Conservation (phyloP, 2,113 vertebrate genomes). For the Myrmophylax atrothorax region DNA sequence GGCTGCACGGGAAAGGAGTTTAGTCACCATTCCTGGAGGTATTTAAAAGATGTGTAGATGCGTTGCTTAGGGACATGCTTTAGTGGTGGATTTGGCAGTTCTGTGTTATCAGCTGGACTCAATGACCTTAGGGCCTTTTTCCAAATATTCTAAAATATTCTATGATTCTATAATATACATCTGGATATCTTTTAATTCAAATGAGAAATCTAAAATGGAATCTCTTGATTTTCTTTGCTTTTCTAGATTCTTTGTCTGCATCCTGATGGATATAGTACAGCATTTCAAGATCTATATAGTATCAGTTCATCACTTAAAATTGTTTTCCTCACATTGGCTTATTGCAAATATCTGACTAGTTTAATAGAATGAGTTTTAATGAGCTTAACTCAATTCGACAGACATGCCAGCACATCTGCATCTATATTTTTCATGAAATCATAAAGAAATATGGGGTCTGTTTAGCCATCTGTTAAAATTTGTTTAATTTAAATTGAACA, state of each 20-base stretch:
- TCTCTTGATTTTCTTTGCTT: not conserved
- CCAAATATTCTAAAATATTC: not conserved
- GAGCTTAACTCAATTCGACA: not conserved
- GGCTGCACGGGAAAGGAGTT: not conserved
- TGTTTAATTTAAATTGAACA: not conserved
- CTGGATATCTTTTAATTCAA: not conserved
- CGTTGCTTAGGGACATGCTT: accelerated
- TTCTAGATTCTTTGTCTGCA: not conserved
- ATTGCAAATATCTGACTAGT: not conserved
- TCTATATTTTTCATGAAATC: not conserved
- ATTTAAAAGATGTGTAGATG: not conserved
- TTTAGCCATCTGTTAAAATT: not conserved
- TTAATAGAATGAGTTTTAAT: not conserved
- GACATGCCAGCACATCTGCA: not conserved
- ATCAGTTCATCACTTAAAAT: not conserved
- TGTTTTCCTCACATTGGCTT: not conserved
- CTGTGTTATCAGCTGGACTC: accelerated
- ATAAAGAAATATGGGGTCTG: not conserved
- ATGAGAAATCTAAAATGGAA: not conserved
- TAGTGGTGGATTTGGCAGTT: not conserved
- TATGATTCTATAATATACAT: not conserved
- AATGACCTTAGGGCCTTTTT: not conserved
- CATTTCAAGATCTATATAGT: not conserved
- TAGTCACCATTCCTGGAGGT: not conserved
- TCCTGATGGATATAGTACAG: not conserved